A percentile compares a stretch with the other conserved stretches of the same genome.
These are phyloP conservation scores for Scelioninae gen. 2 DNA, from an alignment of 2,888 invertebrate genomes.

Conservation along the genomic window DNA sequence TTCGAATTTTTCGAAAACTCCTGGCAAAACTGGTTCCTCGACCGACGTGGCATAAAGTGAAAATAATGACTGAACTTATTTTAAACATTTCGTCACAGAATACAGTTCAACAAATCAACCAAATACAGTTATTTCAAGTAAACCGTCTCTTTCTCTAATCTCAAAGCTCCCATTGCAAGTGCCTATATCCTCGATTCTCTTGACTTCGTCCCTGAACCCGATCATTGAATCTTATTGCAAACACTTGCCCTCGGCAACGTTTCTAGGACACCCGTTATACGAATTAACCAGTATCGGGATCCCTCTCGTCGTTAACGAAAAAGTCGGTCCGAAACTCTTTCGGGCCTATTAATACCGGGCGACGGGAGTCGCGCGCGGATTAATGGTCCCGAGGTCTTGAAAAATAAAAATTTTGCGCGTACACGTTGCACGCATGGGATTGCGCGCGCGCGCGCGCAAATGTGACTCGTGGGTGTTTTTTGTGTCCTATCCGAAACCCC, in stretches of 20 bases:
- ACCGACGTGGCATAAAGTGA: too few species aligned
- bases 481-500: too few species aligned
- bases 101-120: too few species aligned
- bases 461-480: too few species aligned
- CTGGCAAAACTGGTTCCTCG: too few species aligned
- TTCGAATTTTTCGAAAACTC: too few species aligned
- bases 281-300: constrained; percentile 21
- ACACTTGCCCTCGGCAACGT: constrained; percentile 41
- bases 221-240: constrained; percentile 48
- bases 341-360: constrained; percentile 5
- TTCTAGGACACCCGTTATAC: constrained; percentile 54
- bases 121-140: too few species aligned
- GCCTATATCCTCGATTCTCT: not conserved
- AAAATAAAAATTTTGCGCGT: constrained; percentile 12
- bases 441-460: too few species aligned
- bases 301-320: not conserved
- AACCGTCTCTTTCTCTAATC: constrained; percentile 1
- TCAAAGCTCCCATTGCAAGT: not conserved
- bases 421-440: too few species aligned
- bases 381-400: not conserved
- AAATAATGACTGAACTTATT: too few species aligned
- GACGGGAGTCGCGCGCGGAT: constrained; percentile 2
- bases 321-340: constrained; percentile 2
- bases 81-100: too few species aligned
- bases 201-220: constrained; percentile 50